Conservation (phyloP, 2,888 invertebrate genomes). For the Brassicogethes aeneus region DNA sequence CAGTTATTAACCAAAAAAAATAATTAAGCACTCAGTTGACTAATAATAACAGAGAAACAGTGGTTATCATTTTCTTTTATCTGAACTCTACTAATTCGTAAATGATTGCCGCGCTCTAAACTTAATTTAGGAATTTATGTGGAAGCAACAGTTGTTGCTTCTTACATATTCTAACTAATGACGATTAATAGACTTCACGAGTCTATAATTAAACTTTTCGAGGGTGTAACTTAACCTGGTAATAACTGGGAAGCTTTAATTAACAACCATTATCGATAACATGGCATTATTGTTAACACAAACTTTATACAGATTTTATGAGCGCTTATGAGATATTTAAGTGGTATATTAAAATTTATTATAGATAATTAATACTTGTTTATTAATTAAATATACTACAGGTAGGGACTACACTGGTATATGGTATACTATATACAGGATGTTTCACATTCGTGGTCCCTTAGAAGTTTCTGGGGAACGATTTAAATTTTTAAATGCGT, state of each 20-base stretch:
- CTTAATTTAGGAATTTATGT: not conserved
- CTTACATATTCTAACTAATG: conserved; percentile 3
- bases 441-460: too few relatives aligned
- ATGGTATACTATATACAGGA: too few relatives aligned
- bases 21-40: too few relatives aligned
- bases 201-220: not conserved
- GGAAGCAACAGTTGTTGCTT: conserved; percentile 12
- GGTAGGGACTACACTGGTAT: too few relatives aligned
- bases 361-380: too few relatives aligned
- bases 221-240: not conserved
- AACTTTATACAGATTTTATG: not conserved
- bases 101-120: not conserved
- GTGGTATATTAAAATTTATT: too few relatives aligned
- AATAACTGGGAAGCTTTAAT: not conserved
- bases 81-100: not conserved
- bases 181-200: conserved; percentile 3
- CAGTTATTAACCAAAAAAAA: not conserved
- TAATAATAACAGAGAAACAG: not conserved
- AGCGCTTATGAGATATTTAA: not conserved
- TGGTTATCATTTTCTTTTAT: not conserved
- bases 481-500: too few relatives aligned
- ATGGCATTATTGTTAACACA: not conserved
- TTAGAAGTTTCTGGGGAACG: too few relatives aligned
- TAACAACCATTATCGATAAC: not conserved
- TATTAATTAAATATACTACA: too few relatives aligned